These are phyloP conservation scores for Nettapus auritus DNA, from an alignment of 2,113 vertebrate species.

Conservation along the genomic window DNA sequence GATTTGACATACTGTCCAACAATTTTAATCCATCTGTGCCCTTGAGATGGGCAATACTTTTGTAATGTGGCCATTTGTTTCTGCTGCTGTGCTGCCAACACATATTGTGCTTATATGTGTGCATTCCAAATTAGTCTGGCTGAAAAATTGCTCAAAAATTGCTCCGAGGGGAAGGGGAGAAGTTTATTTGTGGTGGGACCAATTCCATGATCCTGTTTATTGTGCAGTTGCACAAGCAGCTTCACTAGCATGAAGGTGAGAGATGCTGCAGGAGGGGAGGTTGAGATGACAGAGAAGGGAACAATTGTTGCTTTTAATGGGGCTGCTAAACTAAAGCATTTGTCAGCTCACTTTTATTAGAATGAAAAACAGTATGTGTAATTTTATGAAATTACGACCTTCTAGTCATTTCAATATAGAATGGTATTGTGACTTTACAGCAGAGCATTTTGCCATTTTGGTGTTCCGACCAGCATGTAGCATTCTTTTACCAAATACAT, in stretches of 20 bases:
- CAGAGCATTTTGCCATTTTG: neutral
- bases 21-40: neutral
- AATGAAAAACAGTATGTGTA: neutral
- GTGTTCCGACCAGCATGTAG: fast-evolving
- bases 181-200: neutral
- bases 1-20: neutral
- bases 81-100: fast-evolving
- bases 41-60: neutral
- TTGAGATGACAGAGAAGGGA: neutral
- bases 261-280: neutral
- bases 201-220: neutral
- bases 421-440: neutral
- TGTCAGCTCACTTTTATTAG: neutral
- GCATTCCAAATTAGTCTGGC: neutral
- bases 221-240: neutral
- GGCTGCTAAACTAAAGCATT: neutral
- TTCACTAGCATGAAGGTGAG: neutral
- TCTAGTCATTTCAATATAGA: neutral
- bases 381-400: neutral
- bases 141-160: neutral
- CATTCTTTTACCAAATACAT: neutral
- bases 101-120: neutral
- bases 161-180: neutral
- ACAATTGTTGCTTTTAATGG: neutral
- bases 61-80: neutral